Conservation (phyloP, 2,113 vertebrate species). For the Onychostoma macrolepis region DNA sequence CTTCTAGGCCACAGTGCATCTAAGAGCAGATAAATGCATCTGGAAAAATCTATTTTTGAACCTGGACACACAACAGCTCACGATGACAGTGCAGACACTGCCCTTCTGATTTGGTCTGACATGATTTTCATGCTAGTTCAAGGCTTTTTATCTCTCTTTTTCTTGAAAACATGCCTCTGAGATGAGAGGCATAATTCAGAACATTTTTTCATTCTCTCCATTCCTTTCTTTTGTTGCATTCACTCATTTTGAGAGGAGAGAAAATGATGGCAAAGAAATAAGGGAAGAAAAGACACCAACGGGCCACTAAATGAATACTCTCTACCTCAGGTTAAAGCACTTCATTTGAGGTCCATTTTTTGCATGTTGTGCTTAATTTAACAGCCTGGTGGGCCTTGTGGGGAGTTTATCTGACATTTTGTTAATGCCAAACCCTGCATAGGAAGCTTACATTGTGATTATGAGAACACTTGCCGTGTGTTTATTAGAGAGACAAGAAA, state of each 20-base stretch:
- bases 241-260: slow-evolving; percentile 15
- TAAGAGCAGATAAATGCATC: slow-evolving; percentile 51
- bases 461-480: slow-evolving; percentile 15
- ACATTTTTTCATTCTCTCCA: background rate
- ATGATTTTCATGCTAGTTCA: slow-evolving; percentile 41
- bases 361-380: slow-evolving; percentile 70
- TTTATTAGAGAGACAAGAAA: slow-evolving; percentile 50
- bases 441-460: slow-evolving; percentile 51
- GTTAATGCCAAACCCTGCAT: slow-evolving; percentile 60
- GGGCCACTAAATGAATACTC: slow-evolving; percentile 57
- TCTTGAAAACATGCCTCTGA: slow-evolving; percentile 55
- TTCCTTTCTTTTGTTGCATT: background rate
- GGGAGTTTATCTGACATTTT: slow-evolving; percentile 71
- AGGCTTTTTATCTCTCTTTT: slow-evolving; percentile 57
- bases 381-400: slow-evolving; percentile 59
- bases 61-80: slow-evolving; percentile 56
- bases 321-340: slow-evolving; percentile 67
- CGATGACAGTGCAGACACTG: slow-evolving; percentile 52
- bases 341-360: slow-evolving; percentile 69
- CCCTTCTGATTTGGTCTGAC: slow-evolving; percentile 38
- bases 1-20: slow-evolving; percentile 47
- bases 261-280: slow-evolving; percentile 18
- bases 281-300: slow-evolving; percentile 11
- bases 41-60: slow-evolving; percentile 52
- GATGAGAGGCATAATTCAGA: slow-evolving; percentile 52